Evolutionary conservation across 1,140 invertebrate species (phyloP), one percentile per base, ranked within the genome.

Genomic region (Globodera rostochiensis): DNA sequence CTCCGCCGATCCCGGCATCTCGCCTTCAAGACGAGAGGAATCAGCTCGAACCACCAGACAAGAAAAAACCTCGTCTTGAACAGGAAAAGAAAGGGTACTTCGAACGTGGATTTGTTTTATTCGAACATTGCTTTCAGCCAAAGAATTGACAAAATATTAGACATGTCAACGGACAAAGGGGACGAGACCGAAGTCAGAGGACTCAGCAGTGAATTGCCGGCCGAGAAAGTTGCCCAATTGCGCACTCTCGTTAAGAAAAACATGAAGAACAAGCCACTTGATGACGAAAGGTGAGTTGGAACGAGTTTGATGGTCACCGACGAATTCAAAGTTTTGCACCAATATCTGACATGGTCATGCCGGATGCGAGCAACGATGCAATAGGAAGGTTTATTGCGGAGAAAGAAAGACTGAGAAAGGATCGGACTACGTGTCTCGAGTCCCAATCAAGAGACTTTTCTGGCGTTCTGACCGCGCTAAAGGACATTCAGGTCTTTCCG

Each of bases 21-120:
- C 73, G 67, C 5, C 66, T 85, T 6, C n/a, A 83, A 45, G 84
- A 84, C 50, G 77, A 86, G 15, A 50, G 75, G 45, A 50, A 73
- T 45, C 45, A 45, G 4, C 53, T 46, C 13, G 84, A 85, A 47
- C 84, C 84, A 21, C 84, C 84, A 21, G 81, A 86, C n/a, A 73
- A 69, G 21, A 85, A 85, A 75, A 82, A 75, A 60, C 74, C 76
- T 19, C 25, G 80, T 21, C 49, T 85, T 15, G 80, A 83, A 46
- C 85, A 85, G n/a, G 82, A 84, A n/a, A 74, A 85, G 36, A 86
- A 84, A 83, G 83, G 84, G 80, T 81, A 85, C 66, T 80, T 46
- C n/a, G 25, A 3, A 15, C 7, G 67, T 82, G 64, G 25, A 6
- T 66, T 49, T 78, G 46, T 69, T 36, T 36, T 7, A 71, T 21